These are phyloP conservation scores for Cygnus atratus DNA, from an alignment of 2,113 vertebrate genomes.

Conservation along the genomic window DNA sequence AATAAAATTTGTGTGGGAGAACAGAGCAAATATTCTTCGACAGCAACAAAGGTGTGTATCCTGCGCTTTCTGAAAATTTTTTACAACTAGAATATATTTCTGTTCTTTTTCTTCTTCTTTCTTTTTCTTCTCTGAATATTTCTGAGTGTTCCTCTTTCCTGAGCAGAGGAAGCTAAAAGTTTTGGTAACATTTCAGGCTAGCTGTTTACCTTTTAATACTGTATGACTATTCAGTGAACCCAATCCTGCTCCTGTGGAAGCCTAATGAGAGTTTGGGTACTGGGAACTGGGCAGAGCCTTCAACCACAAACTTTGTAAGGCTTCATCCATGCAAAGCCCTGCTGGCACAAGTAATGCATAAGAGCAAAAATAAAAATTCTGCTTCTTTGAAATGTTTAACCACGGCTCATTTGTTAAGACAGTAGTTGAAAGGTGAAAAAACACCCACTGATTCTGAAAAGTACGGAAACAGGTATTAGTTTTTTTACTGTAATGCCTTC, in stretches of 20 bases:
- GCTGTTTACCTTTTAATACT: conserved; percentile 50
- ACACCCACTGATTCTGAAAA: neutral
- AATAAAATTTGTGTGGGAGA: neutral
- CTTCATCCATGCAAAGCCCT: conserved; percentile 67
- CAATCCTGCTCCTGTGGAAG: conserved; percentile 34
- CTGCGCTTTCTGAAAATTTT: neutral
- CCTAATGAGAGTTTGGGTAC: conserved; percentile 44
- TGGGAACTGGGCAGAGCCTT: conserved; percentile 42
- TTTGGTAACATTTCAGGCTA: conserved; percentile 25
- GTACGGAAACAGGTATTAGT: neutral
- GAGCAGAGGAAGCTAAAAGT: conserved; percentile 18
- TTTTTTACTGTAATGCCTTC: neutral
- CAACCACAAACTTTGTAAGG: conserved; percentile 50
- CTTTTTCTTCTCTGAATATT: neutral
- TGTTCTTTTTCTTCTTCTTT: neutral
- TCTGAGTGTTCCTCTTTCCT: neutral
- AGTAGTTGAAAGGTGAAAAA: conserved; percentile 17
- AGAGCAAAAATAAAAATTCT: conserved; percentile 49
- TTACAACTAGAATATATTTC: neutral
- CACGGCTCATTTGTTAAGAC: neutral
- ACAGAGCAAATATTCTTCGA: neutral
- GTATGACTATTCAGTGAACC: conserved; percentile 51
- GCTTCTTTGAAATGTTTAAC: conserved; percentile 16
- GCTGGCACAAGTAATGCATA: conserved; percentile 12
- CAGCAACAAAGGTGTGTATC: neutral